A percentile compares a stretch with the other conserved stretches of the same genome.
Conservation (phyloP, 92 coral and sea anemone species). For the Umimayanthus chanpuru region DNA sequence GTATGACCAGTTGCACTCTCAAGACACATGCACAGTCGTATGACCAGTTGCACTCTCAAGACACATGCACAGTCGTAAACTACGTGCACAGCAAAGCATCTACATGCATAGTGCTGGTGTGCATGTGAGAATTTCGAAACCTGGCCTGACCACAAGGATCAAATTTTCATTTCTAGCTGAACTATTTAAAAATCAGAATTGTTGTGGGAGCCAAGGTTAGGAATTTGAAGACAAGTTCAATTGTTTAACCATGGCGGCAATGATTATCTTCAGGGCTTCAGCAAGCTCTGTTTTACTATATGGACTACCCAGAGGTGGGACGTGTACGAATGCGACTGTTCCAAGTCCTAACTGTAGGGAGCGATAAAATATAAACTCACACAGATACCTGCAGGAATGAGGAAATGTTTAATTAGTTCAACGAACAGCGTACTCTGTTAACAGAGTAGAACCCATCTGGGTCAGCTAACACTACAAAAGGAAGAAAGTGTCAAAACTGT, state of each 20-base stretch:
- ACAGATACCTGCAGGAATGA: slow-evolving; percentile 72
- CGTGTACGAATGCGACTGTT: slow-evolving; percentile 82
- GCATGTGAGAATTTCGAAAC: no score
- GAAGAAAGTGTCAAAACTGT: no score
- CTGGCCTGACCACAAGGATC: background rate
- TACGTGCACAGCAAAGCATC: no score
- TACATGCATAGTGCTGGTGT: no score
- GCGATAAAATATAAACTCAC: slow-evolving; percentile 91
- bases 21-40: no score
- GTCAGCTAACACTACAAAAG: background rate
- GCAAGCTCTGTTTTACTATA: slow-evolving; percentile 76
- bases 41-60: no score
- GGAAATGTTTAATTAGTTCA: background rate
- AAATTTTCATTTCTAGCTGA: background rate
- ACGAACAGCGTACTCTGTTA: background rate
- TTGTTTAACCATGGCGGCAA: slow-evolving; percentile 75
- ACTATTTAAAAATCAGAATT: background rate
- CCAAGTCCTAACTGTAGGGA: slow-evolving; percentile 79
- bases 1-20: no score
- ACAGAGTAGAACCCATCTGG: background rate
- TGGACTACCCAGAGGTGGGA: slow-evolving; percentile 84
- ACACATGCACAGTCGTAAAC: no score
- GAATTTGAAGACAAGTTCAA: slow-evolving; percentile 19
- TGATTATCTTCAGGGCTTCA: slow-evolving; percentile 68
- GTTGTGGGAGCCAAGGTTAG: background rate